Conservation (phyloP, 2,888 invertebrate species). For the Athalia rosae region DNA sequence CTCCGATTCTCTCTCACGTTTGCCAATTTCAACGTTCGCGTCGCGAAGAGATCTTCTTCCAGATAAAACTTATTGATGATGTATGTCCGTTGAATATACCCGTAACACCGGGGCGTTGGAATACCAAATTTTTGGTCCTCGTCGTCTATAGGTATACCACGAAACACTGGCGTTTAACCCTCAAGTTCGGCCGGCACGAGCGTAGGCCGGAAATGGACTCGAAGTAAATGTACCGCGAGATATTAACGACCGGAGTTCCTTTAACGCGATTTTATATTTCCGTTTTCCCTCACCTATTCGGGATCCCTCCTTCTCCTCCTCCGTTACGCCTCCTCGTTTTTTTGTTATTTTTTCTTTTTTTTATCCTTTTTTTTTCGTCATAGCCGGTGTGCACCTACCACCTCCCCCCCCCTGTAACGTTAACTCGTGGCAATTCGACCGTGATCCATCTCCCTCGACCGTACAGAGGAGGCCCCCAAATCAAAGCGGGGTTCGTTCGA, state of each 20-base stretch:
- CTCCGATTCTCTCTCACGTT: too few relatives aligned
- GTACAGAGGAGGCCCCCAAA: background rate
- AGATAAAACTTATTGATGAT: too few relatives aligned
- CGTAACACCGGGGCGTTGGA: too few relatives aligned
- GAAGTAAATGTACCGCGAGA: slow-evolving; percentile 65
- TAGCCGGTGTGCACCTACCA: too few relatives aligned
- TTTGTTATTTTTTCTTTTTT: too few relatives aligned
- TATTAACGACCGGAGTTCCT: slow-evolving; percentile 64
- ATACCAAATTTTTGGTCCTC: too few relatives aligned
- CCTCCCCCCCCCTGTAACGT: too few relatives aligned
- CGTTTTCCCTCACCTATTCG: slow-evolving; percentile 47
- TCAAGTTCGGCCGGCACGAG: background rate
- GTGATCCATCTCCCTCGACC: background rate
- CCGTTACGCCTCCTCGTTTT: background rate
- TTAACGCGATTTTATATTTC: slow-evolving; percentile 62
- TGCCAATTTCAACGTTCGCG: too few relatives aligned
- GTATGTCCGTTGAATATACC: slow-evolving; percentile 1
- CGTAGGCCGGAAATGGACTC: slow-evolving; percentile 52
- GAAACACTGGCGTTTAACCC: too few relatives aligned
- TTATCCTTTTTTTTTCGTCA: too few relatives aligned
- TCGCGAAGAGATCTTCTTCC: too few relatives aligned
- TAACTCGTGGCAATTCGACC: background rate
- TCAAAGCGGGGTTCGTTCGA: slow-evolving; percentile 24
- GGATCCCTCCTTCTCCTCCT: background rate
- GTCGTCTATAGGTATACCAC: too few relatives aligned